Base-by-base conservation (phyloP, 2,113 vertebrate genomes). In the Clarias gariepinus region DNA sequence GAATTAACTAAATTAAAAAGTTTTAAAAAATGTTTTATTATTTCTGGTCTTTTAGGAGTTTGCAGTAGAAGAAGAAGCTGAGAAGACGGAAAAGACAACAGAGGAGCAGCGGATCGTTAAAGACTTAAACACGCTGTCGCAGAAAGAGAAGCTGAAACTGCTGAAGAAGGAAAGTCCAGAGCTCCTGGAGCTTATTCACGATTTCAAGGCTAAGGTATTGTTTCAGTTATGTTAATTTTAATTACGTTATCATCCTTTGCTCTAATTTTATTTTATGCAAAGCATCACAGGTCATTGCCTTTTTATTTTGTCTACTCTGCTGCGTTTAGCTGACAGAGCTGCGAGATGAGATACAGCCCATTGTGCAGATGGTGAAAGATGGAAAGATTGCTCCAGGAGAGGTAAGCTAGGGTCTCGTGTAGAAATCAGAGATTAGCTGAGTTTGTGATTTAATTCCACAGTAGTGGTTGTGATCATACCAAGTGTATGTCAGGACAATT, bases 161-260 rank as follows among this genome's bases (percentile, higher is more conserved):
- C 88, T 99, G 87, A 97, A 96, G 91, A 97, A 98, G 76, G 98
- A 99, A 83, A 97, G 98, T 0, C 98, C 98, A 0, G 98, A 99
- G 91, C 94, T 99, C 78, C 91, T 99, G 89, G 97, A 99, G 80
- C 95, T 99, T 57, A 96, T 98, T 30, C 95, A 96, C 80, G 98
- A 99, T 92, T 96, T 99, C 52, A 97, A 98, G 90, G 91, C 94
- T 68, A 99, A 98, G 93, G 96, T 96, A 80, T 71, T 55, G 41
- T 7, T 25, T 60, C 58, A 5, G 19, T 80, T 60, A 33, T 6
- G 36, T 57, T 9, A 11, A 60, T 61, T 28, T 36, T 4, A 68
- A 16, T 68, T 10, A 63, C 28, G 13, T 47, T 41, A 63, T 23
- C 5, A 53, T 15, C 64, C 9, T 4, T 83, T 41, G 25, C 63